phyloP scores from a whole-genome alignment of 2,888 invertebrate species.

The Prosopocoilus inquinatus region DNA sequence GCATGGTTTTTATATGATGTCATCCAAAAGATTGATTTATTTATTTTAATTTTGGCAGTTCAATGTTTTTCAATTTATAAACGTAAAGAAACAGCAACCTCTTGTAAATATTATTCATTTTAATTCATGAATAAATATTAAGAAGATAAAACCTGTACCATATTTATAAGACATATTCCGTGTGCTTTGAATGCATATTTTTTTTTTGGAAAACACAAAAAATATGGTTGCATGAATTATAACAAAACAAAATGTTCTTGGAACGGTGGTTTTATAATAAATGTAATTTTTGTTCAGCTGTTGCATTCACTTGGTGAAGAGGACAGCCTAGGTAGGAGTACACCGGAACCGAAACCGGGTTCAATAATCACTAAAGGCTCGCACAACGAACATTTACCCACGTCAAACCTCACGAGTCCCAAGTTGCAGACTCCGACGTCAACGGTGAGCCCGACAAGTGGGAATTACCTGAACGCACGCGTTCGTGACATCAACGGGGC shows the following conservation, averaged over 20 bases:
- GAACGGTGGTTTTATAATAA: too few species aligned
- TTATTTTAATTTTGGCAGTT: too few species aligned
- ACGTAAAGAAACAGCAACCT: too few species aligned
- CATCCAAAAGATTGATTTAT: too few species aligned
- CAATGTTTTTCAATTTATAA: too few species aligned
- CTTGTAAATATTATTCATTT: too few species aligned
- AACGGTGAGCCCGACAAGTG: slow-evolving; percentile 40
- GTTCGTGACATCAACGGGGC: slow-evolving; percentile 42
- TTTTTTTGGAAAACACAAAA: not conserved
- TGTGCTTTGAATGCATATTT: too few species aligned
- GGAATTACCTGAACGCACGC: slow-evolving; percentile 32
- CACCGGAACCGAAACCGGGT: slow-evolving; percentile 30
- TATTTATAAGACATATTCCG: too few species aligned
- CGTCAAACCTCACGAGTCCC: slow-evolving; percentile 32
- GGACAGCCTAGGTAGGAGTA: slow-evolving; percentile 51
- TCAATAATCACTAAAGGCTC: not conserved
- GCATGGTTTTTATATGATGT: too few species aligned
- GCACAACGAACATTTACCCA: slow-evolving; percentile 12
- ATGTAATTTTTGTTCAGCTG: slow-evolving; percentile 52
- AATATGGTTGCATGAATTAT: not conserved
- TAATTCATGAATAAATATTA: too few species aligned
- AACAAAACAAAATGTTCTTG: too few species aligned
- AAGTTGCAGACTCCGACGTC: slow-evolving; percentile 41
- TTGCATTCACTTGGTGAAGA: slow-evolving; percentile 77
- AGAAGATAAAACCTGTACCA: too few species aligned